A percentile compares a stretch with the other conserved stretches of the same genome.
phyloP scores from a whole-genome alignment of 2,888 invertebrate genomes.

The Cremastinae sp. region DNA sequence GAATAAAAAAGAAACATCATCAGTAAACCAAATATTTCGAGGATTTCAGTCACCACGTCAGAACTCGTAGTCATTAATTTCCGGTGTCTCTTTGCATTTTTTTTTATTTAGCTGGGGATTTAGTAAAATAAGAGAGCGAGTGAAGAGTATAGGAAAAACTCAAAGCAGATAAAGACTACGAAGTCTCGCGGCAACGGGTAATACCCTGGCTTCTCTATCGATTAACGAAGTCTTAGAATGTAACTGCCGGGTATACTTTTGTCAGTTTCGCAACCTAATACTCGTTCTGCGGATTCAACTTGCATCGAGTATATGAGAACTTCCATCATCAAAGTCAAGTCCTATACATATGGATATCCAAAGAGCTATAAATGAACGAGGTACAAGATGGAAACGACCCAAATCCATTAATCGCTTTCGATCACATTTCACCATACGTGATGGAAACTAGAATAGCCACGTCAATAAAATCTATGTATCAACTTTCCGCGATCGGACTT shows the following conservation, averaged over 20 bases:
- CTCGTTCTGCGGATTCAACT: constrained; percentile 10
- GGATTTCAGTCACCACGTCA: too few species aligned
- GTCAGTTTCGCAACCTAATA: constrained; percentile 51
- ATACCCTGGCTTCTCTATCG: constrained; percentile 76
- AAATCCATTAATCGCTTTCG: constrained; percentile 63
- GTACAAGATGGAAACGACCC: constrained; percentile 67
- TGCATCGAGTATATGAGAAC: constrained; percentile 10
- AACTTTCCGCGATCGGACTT: background rate
- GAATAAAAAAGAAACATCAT: background rate
- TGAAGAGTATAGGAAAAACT: constrained; percentile 29
- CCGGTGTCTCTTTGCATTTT: background rate
- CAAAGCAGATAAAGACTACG: constrained; percentile 12
- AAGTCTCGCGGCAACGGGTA: constrained; percentile 51
- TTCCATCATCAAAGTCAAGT: constrained; percentile 12
- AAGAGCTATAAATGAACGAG: constrained; percentile 31
- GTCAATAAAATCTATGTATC: constrained; percentile 1
- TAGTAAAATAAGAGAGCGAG: constrained; percentile 16
- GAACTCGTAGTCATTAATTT: background rate
- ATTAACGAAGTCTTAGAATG: constrained; percentile 76
- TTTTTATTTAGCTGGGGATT: background rate
- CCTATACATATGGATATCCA: background rate
- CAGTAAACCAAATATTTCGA: too few species aligned
- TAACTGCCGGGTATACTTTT: constrained; percentile 43
- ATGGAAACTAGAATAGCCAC: constrained; percentile 32
- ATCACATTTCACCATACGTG: constrained; percentile 31